phyloP scores from a whole-genome alignment of 2,113 vertebrate genomes.

The Talpa occidentalis region DNA sequence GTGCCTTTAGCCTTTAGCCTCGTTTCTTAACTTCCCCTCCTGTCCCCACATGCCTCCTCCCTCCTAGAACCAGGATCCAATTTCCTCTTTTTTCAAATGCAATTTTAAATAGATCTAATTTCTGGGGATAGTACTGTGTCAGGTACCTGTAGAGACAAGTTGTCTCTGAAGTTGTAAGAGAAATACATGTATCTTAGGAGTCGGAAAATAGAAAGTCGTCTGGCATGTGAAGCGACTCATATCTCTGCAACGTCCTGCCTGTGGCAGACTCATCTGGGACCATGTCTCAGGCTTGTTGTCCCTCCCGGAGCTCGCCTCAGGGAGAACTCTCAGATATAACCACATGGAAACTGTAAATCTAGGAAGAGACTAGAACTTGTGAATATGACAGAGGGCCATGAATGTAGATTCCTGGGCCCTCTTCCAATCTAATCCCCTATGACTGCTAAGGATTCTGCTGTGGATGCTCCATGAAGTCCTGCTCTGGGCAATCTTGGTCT shows the following conservation, averaged over 20 bases:
- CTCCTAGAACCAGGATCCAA: constrained; percentile 12
- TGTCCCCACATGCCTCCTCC: not conserved
- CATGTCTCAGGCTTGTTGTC: not conserved
- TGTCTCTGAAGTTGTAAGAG: not conserved
- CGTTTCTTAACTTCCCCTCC: constrained; percentile 59
- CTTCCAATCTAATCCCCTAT: not conserved
- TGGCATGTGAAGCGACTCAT: not conserved
- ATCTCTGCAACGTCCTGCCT: not conserved
- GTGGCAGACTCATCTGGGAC: not conserved
- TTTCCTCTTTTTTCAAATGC: constrained; percentile 54
- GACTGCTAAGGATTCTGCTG: not conserved
- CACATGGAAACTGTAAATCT: not conserved
- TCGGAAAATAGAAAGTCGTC: not conserved
- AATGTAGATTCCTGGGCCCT: not conserved
- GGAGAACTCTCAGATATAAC: not conserved
- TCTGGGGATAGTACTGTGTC: not conserved
- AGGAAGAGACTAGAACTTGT: too few species aligned
- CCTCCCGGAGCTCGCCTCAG: not conserved
- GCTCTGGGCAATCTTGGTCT: rapidly evolving
- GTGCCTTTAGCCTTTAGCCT: constrained; percentile 13
- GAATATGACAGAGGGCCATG: not conserved
- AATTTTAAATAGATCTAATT: constrained; percentile 48
- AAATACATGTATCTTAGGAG: not conserved
- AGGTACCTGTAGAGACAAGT: not conserved
- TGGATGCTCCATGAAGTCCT: not conserved